Percentiles rank a stretch among this genome's conserved stretches.
phyloP scores from a whole-genome alignment of 2,113 vertebrate genomes.

The Mesoclemmys tuberculata region DNA sequence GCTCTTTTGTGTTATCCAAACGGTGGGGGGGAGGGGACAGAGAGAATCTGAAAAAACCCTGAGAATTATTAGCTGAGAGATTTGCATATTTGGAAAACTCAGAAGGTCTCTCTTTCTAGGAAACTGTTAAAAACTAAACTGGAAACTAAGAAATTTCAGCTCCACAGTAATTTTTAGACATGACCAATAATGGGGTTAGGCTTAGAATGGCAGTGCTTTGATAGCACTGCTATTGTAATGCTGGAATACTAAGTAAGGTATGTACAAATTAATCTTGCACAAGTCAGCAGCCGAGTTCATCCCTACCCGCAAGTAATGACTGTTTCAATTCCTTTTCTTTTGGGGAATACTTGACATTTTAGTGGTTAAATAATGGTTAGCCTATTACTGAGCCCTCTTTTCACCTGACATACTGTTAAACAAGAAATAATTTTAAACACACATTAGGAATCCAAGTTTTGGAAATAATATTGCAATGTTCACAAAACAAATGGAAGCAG shows the following conservation, averaged over 20 bases:
- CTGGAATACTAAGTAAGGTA: neutral
- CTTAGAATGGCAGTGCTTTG: no score
- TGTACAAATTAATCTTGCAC: neutral
- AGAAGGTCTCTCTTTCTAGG: neutral
- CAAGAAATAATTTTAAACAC: neutral
- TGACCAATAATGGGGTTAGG: no score
- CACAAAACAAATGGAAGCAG: neutral
- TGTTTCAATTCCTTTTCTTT: neutral
- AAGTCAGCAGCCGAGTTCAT: neutral
- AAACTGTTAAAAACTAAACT: neutral
- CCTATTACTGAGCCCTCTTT: slow-evolving; percentile 22
- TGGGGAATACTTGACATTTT: neutral
- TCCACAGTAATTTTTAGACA: neutral
- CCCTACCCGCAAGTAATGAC: neutral
- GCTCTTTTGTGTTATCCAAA: neutral
- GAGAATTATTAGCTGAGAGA: no score
- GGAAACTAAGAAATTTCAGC: neutral
- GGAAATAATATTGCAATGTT: neutral
- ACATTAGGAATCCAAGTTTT: neutral
- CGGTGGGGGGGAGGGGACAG: neutral
- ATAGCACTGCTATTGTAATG: no score
- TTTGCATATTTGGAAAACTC: neutral
- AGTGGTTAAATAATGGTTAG: neutral
- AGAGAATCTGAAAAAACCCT: no score
- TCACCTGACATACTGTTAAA: neutral